A percentile compares a stretch with the other conserved stretches of the same genome.
phyloP scores from a whole-genome alignment of 1,140 invertebrate species.

The Macrobrachium rosenbergii region DNA sequence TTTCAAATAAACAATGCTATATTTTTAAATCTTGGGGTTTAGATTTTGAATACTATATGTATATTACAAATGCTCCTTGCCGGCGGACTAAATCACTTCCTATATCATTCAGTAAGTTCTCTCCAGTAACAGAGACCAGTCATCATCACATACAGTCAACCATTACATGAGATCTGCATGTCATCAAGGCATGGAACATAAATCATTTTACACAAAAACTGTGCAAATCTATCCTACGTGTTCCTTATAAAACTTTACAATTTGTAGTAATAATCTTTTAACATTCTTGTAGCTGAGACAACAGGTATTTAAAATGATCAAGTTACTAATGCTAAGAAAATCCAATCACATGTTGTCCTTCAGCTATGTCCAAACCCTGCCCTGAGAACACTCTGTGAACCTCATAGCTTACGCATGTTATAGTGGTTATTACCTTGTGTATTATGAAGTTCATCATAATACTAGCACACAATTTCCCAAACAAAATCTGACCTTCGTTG shows the following conservation, averaged over 20 bases:
- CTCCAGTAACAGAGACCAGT: not conserved
- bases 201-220: slow-evolving; percentile 51
- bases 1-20: slow-evolving; percentile 52
- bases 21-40: slow-evolving; percentile 43
- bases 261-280: slow-evolving; percentile 43
- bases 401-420: too few relatives aligned
- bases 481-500: too few relatives aligned
- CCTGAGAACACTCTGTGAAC: too few relatives aligned
- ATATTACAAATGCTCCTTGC: slow-evolving; percentile 46
- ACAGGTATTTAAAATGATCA: not conserved
- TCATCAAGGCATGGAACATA: slow-evolving; percentile 39
- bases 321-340: too few relatives aligned
- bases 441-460: too few relatives aligned
- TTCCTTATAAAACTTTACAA: slow-evolving; percentile 55
- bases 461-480: too few relatives aligned
- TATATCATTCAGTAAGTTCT: slow-evolving; percentile 10
- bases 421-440: too few relatives aligned
- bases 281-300: slow-evolving; percentile 43
- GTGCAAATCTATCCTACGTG: slow-evolving; percentile 54
- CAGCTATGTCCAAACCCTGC: too few relatives aligned
- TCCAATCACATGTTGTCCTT: too few relatives aligned
- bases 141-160: slow-evolving; percentile 25
- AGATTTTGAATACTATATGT: slow-evolving; percentile 35
- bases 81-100: slow-evolving; percentile 18
- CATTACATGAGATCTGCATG: slow-evolving; percentile 33